Evolutionary conservation across 2,888 invertebrate genomes (phyloP).

Genomic region (Sicus ferrugineus): DNA sequence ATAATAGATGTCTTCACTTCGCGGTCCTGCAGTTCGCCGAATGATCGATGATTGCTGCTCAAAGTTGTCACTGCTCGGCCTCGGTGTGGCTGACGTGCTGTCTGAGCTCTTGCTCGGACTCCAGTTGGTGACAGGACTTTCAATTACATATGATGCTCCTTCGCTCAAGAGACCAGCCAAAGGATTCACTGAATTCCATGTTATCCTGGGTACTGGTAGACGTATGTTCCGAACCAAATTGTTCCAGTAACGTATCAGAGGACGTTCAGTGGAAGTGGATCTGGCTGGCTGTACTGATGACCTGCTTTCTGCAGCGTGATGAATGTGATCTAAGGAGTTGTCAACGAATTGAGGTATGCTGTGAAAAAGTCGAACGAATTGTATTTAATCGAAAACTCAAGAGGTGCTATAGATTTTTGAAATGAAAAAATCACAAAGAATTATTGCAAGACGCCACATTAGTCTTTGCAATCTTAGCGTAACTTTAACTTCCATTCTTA

Average conservation of each 20-base stretch:
- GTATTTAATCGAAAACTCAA: background rate
- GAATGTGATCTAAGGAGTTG: conserved; percentile 40
- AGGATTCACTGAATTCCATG: conserved; percentile 53
- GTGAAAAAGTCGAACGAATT: background rate
- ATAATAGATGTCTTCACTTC: conserved; percentile 38
- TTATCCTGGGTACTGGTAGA: conserved; percentile 47
- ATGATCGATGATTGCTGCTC: background rate
- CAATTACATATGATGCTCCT: conserved; percentile 48
- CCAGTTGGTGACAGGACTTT: conserved; percentile 45
- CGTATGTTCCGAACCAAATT: conserved; percentile 51
- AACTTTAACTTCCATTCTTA: background rate
- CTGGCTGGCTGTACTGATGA: conserved; percentile 5
- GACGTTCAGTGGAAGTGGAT: conserved; percentile 45
- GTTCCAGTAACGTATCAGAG: conserved; percentile 51
- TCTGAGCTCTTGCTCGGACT: conserved; percentile 18
- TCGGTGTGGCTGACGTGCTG: background rate
- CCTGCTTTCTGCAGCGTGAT: conserved; percentile 24
- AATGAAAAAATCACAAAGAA: too few relatives aligned
- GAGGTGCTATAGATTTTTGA: too few relatives aligned
- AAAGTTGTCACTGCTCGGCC: background rate
- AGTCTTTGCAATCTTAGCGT: too few relatives aligned
- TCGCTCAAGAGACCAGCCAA: conserved; percentile 51
- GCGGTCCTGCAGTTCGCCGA: too few relatives aligned
- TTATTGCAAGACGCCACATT: too few relatives aligned
- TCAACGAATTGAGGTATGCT: conserved; percentile 8